A percentile compares a stretch with the other conserved stretches of the same genome.
Conservation (phyloP, 2,888 invertebrate species). For the Heliconius erato region DNA sequence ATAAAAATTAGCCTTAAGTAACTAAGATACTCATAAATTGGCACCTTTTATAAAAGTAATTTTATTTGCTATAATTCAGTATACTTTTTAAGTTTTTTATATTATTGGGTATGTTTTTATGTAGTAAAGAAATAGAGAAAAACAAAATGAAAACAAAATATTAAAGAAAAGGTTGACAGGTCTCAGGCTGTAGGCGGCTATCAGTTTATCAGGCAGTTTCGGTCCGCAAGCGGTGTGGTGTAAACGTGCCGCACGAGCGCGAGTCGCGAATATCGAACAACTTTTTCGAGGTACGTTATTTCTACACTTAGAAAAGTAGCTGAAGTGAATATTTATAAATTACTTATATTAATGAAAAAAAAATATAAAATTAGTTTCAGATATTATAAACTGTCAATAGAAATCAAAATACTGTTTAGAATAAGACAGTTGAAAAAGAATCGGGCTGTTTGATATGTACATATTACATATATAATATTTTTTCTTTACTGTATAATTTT, state of each 20-base stretch:
- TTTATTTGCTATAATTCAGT: not conserved
- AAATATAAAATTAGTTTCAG: not conserved
- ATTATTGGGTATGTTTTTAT: not conserved
- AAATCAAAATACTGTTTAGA: not conserved
- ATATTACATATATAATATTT: not conserved
- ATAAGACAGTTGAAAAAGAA: not conserved
- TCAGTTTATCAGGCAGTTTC: constrained; percentile 64
- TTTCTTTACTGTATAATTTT: not conserved
- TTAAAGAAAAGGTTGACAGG: not conserved
- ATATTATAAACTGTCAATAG: not conserved
- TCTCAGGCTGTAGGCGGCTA: constrained; percentile 52
- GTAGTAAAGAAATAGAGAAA: not conserved
- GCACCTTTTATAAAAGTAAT: too few relatives aligned
- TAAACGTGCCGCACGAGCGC: constrained; percentile 59
- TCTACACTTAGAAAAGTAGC: not conserved
- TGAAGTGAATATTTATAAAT: not conserved
- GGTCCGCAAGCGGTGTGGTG: constrained; percentile 56
- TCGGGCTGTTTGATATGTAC: not conserved
- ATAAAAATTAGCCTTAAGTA: too few relatives aligned
- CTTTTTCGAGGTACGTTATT: constrained; percentile 52
- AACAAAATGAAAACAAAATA: too few relatives aligned
- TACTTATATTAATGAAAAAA: not conserved
- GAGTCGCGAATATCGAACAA: constrained; percentile 44
- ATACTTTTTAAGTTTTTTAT: not conserved
- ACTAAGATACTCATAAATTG: too few relatives aligned